A percentile compares a stretch with the other conserved stretches of the same genome.
Evolutionary conservation across 2,113 vertebrate genomes (phyloP).

Genomic region (Microtus ochrogaster): DNA sequence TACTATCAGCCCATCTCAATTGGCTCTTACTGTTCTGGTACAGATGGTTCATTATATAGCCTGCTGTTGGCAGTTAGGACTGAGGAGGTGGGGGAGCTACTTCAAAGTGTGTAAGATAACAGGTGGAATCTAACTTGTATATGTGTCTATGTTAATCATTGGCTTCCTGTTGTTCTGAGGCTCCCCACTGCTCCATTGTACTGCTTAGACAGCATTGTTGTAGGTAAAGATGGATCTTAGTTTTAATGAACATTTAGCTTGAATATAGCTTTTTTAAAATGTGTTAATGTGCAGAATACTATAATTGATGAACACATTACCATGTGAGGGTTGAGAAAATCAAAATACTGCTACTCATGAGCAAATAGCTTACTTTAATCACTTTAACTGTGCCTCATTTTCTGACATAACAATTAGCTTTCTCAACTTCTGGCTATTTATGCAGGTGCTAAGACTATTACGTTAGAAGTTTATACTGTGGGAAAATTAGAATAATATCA

Average conservation of each 20-base stretch:
- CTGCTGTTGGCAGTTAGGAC: conserved; percentile 17
- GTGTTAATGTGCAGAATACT: neutral
- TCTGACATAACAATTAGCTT: conserved; percentile 15
- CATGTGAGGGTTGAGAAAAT: neutral
- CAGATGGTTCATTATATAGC: conserved; percentile 64
- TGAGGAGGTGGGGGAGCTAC: neutral
- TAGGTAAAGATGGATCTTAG: neutral
- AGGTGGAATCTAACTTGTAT: conserved; percentile 51
- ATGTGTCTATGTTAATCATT: neutral
- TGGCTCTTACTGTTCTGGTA: conserved; percentile 59
- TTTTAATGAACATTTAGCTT: conserved; percentile 61
- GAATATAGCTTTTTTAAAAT: conserved; percentile 32
- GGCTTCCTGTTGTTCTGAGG: conserved; percentile 7
- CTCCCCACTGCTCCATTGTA: neutral
- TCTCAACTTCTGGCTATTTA: neutral
- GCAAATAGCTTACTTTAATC: conserved; percentile 4
- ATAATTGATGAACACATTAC: conserved; percentile 19
- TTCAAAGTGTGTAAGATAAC: conserved; percentile 41
- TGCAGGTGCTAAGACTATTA: neutral
- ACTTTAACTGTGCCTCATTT: neutral
- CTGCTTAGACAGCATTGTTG: neutral
- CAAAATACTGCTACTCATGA: neutral
- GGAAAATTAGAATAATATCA: neutral
- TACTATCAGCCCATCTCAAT: conserved; percentile 81
- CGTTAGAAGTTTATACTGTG: neutral